These are phyloP conservation scores for Cynocephalus volans DNA, from an alignment of 2,113 vertebrate species.

Conservation along the genomic window DNA sequence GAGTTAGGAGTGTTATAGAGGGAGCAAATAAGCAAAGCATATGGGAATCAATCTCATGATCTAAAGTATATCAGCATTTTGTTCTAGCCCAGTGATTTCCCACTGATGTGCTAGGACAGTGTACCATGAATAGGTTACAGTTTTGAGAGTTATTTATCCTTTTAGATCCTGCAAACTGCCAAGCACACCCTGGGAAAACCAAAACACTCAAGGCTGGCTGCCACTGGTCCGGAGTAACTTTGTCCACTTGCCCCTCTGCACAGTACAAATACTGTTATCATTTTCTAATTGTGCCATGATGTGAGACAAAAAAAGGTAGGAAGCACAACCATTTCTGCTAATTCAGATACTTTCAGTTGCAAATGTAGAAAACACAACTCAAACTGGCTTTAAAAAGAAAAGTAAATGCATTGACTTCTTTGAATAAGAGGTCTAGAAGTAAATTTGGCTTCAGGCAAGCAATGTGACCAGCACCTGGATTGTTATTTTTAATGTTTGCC, in stretches of 20 bases:
- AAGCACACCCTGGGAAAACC: not conserved
- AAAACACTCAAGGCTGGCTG: not conserved
- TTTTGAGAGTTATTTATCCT: not conserved
- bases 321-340: not conserved
- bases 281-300: not conserved
- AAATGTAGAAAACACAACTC: not conserved
- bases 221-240: not conserved
- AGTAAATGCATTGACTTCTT: not conserved
- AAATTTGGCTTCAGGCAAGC: not conserved
- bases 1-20: not conserved
- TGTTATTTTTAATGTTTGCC: constrained; percentile 24
- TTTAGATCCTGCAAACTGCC: not conserved
- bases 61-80: not conserved
- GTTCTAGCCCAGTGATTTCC: not conserved
- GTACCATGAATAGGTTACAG: not conserved
- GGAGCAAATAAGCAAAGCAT: not conserved
- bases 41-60: not conserved
- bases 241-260: not conserved
- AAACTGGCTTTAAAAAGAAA: not conserved
- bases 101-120: not conserved
- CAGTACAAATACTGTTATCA: not conserved
- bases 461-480: not conserved
- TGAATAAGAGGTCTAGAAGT: not conserved
- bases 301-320: not conserved
- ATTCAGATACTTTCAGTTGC: not conserved